phyloP scores from a whole-genome alignment of 2,888 invertebrate genomes.

The Tricholauxania praeusta region DNA sequence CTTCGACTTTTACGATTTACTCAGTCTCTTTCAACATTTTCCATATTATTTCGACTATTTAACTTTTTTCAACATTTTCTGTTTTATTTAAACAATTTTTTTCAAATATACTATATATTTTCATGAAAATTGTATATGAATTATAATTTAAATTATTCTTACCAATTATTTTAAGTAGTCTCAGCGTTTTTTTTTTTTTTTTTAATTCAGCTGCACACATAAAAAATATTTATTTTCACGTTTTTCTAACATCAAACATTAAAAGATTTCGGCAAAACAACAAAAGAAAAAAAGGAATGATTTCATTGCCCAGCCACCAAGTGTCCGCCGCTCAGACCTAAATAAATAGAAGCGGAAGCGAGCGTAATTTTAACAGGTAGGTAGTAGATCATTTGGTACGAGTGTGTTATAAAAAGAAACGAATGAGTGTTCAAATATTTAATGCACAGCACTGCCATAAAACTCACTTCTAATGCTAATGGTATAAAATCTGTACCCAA shows the following conservation, averaged over 20 bases:
- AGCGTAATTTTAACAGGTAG: conserved; percentile 24
- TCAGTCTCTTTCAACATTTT: too few relatives aligned
- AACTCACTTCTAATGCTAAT: background rate
- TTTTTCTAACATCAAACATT: background rate
- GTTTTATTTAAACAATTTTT: too few relatives aligned
- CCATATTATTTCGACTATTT: too few relatives aligned
- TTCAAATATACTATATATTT: too few relatives aligned
- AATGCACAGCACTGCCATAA: background rate
- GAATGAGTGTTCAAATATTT: background rate
- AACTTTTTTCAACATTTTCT: too few relatives aligned
- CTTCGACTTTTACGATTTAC: too few relatives aligned
- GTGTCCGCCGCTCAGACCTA: background rate
- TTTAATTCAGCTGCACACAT: too few relatives aligned
- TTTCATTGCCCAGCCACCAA: background rate
- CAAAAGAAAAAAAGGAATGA: conserved; percentile 7
- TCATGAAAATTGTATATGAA: too few relatives aligned
- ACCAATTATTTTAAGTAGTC: too few relatives aligned
- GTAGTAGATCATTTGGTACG: background rate
- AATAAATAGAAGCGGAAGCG: conserved; percentile 23
- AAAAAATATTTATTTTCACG: background rate
- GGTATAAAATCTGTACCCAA: background rate
- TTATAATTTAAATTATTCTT: too few relatives aligned
- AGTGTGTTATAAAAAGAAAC: too few relatives aligned
- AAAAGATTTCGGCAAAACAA: conserved; percentile 11
- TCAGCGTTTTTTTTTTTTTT: too few relatives aligned